A percentile compares a stretch with the other conserved stretches of the same genome.
Evolutionary conservation across 2,113 vertebrate species (phyloP).

Genomic region (Apus apus): DNA sequence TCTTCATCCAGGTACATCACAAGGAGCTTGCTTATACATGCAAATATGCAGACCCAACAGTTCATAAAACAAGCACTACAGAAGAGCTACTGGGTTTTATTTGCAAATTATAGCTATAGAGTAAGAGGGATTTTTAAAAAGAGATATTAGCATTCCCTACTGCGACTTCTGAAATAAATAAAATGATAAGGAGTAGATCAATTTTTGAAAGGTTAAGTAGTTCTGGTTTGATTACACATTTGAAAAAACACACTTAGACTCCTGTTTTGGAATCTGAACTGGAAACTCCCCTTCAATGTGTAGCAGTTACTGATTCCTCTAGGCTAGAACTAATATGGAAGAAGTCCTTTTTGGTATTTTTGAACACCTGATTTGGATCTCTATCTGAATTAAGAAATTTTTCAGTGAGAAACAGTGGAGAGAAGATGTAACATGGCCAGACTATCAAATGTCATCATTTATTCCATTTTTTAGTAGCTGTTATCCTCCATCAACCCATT

Average conservation of each 20-base stretch:
- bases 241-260: neutral
- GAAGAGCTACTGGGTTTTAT: neutral
- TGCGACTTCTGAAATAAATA: slow-evolving; percentile 1
- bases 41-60: neutral
- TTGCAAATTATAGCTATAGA: neutral
- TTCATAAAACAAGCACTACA: neutral
- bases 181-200: neutral
- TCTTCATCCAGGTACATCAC: neutral
- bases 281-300: neutral
- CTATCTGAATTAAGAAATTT: neutral
- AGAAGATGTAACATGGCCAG: neutral
- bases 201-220: slow-evolving; percentile 24
- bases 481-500: neutral
- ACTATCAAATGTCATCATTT: neutral
- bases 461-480: neutral
- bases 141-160: neutral
- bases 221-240: neutral
- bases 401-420: neutral
- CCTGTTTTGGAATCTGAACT: neutral
- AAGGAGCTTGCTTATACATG: neutral
- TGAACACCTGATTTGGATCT: neutral
- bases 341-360: neutral
- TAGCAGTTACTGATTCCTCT: neutral
- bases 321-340: neutral
- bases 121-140: neutral